Base-by-base conservation (phyloP, 2,888 invertebrate genomes). In the Epistrophe grossulariae region DNA sequence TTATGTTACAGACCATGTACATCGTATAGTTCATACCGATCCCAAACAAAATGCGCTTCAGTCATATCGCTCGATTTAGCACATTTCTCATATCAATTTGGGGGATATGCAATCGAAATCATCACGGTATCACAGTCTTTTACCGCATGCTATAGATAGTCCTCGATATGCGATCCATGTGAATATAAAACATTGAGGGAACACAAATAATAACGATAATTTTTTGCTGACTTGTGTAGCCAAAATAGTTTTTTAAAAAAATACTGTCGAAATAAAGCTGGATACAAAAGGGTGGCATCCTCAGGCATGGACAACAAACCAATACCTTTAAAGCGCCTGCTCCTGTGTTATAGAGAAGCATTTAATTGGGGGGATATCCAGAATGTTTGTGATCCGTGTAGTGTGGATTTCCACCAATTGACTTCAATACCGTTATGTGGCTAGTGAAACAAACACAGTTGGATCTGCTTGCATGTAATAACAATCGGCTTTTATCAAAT, bases 401-500 rank as follows among this genome's bases (percentile, higher is more conserved):
- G 60, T 81, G 66, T 68, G 68, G 66, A 76, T 77, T 77, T 73
- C 70, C 62, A 74, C 70, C 70, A 76, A 84, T 79, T 79, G 71
- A 84, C 84, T 84, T 64, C 74, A 59, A 64, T 74, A 59, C 79
- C 62, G 64, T 79, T 74, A 76, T 84, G 76, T 71, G 76, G 60
- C 74, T 57, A 48, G 50, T 31, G 76, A 76, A 79, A 71, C 79
- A 74, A 79, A 76, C 74, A 74, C 74, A 50, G 74, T 76, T 79
- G 66, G 84, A n/a, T 71, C 59, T 66, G 83, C 79, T 84, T 88
- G 88, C 89, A 88, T 88, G 88, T 88, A 89, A 89, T 89, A 89
- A 89, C 89, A 88, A 89, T 89, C 85, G 89, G 80, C 89, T 89
- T 89, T 89, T 89, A 89, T 89, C 89, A 89, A 89, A 89, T 89